Evolutionary conservation across 1,140 invertebrate species (phyloP), one percentile per base, ranked within the genome.

Genomic region (Micrasema minimum): DNA sequence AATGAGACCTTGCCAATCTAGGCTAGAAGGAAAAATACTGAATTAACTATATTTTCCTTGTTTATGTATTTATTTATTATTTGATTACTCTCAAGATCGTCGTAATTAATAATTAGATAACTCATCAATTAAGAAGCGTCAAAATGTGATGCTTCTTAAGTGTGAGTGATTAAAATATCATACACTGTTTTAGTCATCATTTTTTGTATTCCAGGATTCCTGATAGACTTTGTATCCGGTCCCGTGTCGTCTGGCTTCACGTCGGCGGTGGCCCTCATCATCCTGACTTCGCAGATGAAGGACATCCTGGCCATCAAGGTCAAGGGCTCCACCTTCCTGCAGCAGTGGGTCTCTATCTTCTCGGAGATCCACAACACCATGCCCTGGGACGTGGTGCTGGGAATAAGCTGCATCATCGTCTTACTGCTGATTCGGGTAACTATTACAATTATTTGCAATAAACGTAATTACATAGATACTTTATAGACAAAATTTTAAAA

Each of bases 241-340:
- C 94, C 96, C 0, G 96, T 97, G 0, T 95, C 95, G 11, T 95
- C 92, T 10, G 94, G 95, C 12, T 98, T 97, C 79, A 97, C 95
- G 0, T 95, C 94, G 0, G 95, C 96, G 0, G 95, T 96, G 10
- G 95, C 96, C 14, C 85, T 98, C 14, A 95, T 96, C 69, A 97
- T 97, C 53, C 89, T 94, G 0, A 90, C 92, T 2, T 94, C 94
- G 0, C 96, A 97, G 85, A 83, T 97, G 9, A 96, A 95, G 81
- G 91, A 92, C 75, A 80, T 96, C 18, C 86, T 95, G 14, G 92
- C 92, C 0, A 93, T 97, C 48, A 84, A 85, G 9, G 93, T 92
- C 2, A 88, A 85, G 20, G 92, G 91, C 4, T 85, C 84, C 14
- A 93, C 89, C 9, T 93, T 94, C 76, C 73, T 93, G 5, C 85